These are phyloP conservation scores for Pangasius sanitwongsei DNA, from an alignment of 2,797 vertebrate genomes.

Conservation along the genomic window DNA sequence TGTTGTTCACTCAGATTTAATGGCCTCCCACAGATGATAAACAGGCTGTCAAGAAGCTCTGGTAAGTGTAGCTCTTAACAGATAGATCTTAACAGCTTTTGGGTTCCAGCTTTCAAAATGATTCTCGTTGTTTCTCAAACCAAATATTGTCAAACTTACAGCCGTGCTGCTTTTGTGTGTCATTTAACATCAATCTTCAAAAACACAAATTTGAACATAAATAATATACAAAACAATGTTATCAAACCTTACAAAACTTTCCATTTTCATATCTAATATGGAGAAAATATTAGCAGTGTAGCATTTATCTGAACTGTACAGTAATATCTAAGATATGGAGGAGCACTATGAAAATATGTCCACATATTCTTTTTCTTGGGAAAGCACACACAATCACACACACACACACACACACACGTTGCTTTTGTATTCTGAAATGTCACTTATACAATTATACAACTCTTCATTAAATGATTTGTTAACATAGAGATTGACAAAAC, in stretches of 20 bases:
- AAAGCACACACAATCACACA: neutral
- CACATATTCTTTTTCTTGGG: neutral
- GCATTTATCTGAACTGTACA: neutral
- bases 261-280: neutral
- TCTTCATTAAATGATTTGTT: neutral
- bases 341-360: neutral
- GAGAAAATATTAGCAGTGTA: neutral
- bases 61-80: neutral
- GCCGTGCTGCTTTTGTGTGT: neutral
- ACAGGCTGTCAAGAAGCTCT: conserved; percentile 2
- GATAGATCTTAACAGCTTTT: neutral
- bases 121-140: neutral
- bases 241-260: neutral
- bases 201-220: neutral
- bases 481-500: neutral
- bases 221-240: neutral
- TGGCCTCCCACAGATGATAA: conserved; percentile 15
- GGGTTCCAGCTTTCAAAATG: neutral
- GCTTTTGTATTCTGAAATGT: neutral
- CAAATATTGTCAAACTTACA: neutral
- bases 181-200: neutral
- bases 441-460: neutral
- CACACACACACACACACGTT: neutral
- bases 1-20: conserved; percentile 9
- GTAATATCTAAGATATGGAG: neutral